Base-by-base conservation (phyloP, 2,113 vertebrate genomes). In the Phaethornis superciliosus region DNA sequence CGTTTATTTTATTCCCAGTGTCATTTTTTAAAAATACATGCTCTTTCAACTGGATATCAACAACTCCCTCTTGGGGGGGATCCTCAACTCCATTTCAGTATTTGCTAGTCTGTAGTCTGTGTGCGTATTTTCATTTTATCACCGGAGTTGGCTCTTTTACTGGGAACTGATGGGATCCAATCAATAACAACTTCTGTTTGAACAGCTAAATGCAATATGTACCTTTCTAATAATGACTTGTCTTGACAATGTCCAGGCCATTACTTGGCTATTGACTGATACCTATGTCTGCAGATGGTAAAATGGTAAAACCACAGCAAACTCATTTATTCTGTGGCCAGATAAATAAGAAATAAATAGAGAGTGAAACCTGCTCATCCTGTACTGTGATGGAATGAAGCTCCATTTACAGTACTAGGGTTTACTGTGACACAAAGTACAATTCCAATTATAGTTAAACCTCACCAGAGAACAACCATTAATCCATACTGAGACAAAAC, bases 171-270 rank as follows among this genome's bases (percentile, higher is more conserved):
- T 95, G 94, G 37, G 76, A 78, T 88, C 40, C 1, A 24, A 89
- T 97, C 81, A 93, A 81, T 94, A 88, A 64, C 78, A 89, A 74
- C 81, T 92, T 89, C 35, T 93, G 70, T 94, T 97, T 97, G 79
- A 97, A 95, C 85, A 96, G 82, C 85, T 96, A 95, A 97, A 96
- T 95, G 78, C 76, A 92, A 80, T 90, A 78, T 87, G 71, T 92
- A 78, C 94, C 26, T 92, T 95, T 78, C 97, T 89, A 97, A 96
- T 97, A 94, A 95, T 82, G 78, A 95, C 35, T 94, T 97, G 70
- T 96, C 92, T 94, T 71, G 89, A 70, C 85, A 96, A 92, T 72
- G 83, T 96, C 95, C 85, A 90, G 63, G 84, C 88, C 84, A 47
- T 96, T 94, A 89, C 19, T 54, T 94, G 85, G 37, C 93, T 95